Evolutionary conservation across 2,113 vertebrate species (phyloP), one percentile per base, ranked within the genome.

Genomic region (Callorhinus ursinus): DNA sequence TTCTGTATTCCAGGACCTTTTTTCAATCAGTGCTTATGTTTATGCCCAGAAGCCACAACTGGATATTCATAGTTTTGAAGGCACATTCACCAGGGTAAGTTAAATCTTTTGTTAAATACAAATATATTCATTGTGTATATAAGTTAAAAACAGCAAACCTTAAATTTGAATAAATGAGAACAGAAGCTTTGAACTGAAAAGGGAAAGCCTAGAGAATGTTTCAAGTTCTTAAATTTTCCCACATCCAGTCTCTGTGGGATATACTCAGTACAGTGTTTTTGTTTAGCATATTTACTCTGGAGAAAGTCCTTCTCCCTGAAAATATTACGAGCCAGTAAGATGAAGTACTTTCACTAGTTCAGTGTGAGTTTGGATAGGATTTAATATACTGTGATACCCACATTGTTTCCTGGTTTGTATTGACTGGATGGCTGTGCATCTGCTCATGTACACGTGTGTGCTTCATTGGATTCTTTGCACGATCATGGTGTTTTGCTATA

Each of bases 21-120:
- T 99, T 98, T 99, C 99, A 94, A 99, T 99, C 99, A 99, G 96
- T 79, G 99, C 99, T 71, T 99, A 99, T 9, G 99, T 99, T 96
- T 99, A 99, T 95, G 99, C 99, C 97, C 99, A 99, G 99, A 99
- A 99, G 98, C 99, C 99, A 83, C 99, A 99, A 97, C 98, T 99
- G 99, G 99, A 99, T 98, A 99, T 99, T 98, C 99, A 99, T 98
- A 99, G 99, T 95, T 99, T 99, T 96, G 99, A 99, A 98, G 99
- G 99, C 87, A 99, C 99, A 94, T 99, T 99, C 98, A 99, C 99
- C 51, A 98, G 99, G 99, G 99, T 99, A 98, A 99, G 99, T 98
- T 81, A 49, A 79, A 2, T 39, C 0, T 95, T 19, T 57, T 31
- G 15, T 96, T 94, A 36, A 57, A 1, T 55, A 28, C 36, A 49